Base-by-base conservation (phyloP, 37 sponge, comb jelly and placozoan species). In the Oopsacas minuta region DNA sequence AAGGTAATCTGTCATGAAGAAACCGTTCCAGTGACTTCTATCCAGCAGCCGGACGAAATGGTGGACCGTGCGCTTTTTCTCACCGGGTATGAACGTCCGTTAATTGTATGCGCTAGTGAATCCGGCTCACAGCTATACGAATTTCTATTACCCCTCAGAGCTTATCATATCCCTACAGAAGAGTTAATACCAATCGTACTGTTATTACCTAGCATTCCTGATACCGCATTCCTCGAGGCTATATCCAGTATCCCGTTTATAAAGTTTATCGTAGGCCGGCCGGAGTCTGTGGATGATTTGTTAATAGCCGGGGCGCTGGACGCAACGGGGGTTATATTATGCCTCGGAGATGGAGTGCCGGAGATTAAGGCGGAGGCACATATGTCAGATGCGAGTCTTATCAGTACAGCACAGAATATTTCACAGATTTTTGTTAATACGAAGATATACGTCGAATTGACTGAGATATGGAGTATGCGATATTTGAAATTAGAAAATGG, bases 121-220 rank as follows among this genome's bases (percentile, higher is more conserved):
- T 84, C 85, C 0, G 42, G 81, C 20, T 53, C 82, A 0, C 87
- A 86, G 0, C 83, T 93, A 28, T 90, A 88, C 38, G 87, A 90
- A 52, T 90, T 93, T 84, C 52, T 93, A 5, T 42, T 88, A 0
- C 90, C 93, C 5, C 84, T 93, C 17, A 49, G 93, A 39, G 91
- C 91, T 15, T 84, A 86, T 87, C 85, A 93, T 61, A 86, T 90
- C 22, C 86, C 89, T 7, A 34, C 82, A 23, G 17, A 38, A 3
- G 25, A 37, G 0, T 52, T 93, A n/a, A 90, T 83, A 37, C 93
- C 90, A 0, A 84, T 93, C 22, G 86, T 90, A 0, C 52, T 93
- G 36, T 37, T 93, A 37, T 81, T 93, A 12, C 35, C 39, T 8
- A 32, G 20, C 39, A 92, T 90, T 42, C 93, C 91, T 37, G 69